Conservation (phyloP, 2,797 vertebrate genomes). For the Notoglanidium macrostoma region DNA sequence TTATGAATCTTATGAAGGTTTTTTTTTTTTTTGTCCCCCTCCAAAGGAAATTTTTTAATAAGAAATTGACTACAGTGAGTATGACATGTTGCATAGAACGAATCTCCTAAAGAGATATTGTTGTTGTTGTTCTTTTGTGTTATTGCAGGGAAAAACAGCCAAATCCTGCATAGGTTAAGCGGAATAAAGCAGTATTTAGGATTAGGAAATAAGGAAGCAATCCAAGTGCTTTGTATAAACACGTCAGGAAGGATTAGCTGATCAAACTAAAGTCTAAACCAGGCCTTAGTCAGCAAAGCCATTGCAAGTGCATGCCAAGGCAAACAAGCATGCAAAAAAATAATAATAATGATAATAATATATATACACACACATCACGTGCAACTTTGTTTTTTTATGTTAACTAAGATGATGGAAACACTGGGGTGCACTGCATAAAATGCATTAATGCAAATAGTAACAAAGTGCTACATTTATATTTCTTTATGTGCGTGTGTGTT, state of each 20-base stretch:
- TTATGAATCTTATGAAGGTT: background rate
- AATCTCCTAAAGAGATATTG: background rate
- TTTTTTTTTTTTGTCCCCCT: too few relatives aligned
- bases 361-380: background rate
- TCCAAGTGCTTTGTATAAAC: background rate
- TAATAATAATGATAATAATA: too few relatives aligned
- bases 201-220: background rate
- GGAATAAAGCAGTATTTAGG: background rate
- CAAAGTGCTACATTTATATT: background rate
- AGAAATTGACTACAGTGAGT: background rate
- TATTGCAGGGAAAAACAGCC: background rate
- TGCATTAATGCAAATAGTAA: background rate
- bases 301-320: background rate
- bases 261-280: conserved; percentile 2
- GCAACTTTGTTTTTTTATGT: background rate
- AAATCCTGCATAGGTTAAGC: background rate
- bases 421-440: background rate
- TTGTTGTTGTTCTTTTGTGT: background rate
- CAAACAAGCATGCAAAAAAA: background rate
- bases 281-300: background rate
- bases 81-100: background rate
- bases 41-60: too few relatives aligned
- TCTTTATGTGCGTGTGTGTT: background rate
- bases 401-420: background rate
- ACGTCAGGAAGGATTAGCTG: conserved; percentile 24